These are phyloP conservation scores for Columbina picui DNA, from an alignment of 2,113 vertebrate species.

Conservation along the genomic window DNA sequence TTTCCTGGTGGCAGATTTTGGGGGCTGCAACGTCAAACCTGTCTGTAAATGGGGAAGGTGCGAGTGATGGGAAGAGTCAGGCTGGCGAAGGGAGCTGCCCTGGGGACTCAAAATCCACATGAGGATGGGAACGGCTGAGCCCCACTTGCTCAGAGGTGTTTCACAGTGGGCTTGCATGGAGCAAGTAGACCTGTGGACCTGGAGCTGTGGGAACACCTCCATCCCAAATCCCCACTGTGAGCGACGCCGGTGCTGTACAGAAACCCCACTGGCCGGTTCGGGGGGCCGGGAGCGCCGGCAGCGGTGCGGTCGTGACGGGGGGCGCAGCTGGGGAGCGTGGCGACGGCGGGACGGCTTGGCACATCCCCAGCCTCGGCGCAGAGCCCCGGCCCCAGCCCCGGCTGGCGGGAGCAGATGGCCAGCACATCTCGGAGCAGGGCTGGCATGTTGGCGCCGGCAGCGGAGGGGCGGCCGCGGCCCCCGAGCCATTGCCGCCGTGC, in stretches of 20 bases:
- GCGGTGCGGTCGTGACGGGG: not conserved
- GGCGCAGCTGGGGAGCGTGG: conserved; percentile 62
- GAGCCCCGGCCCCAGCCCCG: conserved; percentile 58
- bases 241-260: fast-evolving
- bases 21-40: not conserved
- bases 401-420: conserved; percentile 70
- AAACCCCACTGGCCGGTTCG: not conserved
- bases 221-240: fast-evolving
- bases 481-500: not conserved
- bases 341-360: conserved; percentile 39
- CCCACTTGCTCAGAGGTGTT: not conserved
- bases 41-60: not conserved
- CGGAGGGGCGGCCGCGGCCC: conserved; percentile 8
- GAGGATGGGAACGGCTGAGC: fast-evolving
- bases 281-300: not conserved
- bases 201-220: not conserved
- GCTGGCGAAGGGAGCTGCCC: not conserved
- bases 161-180: not conserved
- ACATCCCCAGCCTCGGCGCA: conserved; percentile 44
- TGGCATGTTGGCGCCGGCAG: conserved; percentile 61
- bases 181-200: not conserved
- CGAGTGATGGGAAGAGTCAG: not conserved
- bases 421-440: conserved; percentile 61
- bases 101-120: not conserved
- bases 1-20: not conserved